Evolutionary conservation across 1,140 invertebrate genomes (phyloP).

Genomic region (Trissolcus basalis): DNA sequence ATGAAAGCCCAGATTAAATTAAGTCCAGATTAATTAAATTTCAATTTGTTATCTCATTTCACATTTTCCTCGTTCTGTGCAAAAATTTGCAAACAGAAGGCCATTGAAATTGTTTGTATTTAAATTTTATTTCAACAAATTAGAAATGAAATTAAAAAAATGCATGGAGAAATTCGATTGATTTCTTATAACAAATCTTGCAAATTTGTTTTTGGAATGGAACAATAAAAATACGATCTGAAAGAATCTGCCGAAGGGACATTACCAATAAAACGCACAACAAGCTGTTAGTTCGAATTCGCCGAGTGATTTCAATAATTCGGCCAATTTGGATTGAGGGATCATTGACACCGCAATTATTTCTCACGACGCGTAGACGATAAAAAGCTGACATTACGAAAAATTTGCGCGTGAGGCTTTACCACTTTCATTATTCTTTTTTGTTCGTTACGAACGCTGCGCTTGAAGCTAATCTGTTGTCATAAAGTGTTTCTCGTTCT

Average conservation of each 20-base stretch:
- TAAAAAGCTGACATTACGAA: slow-evolving; percentile 44
- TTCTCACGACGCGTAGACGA: slow-evolving; percentile 45
- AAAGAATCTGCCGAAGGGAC: slow-evolving; percentile 4
- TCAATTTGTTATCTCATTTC: too few relatives aligned
- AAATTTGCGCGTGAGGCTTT: slow-evolving; percentile 26
- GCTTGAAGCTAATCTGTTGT: slow-evolving; percentile 36
- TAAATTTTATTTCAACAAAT: too few relatives aligned
- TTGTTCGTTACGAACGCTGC: slow-evolving; percentile 22
- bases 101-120: too few relatives aligned
- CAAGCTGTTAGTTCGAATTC: slow-evolving; percentile 10
- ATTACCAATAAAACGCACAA: slow-evolving; percentile 10
- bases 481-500: slow-evolving; percentile 13
- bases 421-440: slow-evolving; percentile 25
- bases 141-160: not conserved
- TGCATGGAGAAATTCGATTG: not conserved
- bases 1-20: too few relatives aligned
- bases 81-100: too few relatives aligned
- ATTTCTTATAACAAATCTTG: not conserved
- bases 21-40: too few relatives aligned
- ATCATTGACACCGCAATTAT: slow-evolving; percentile 50
- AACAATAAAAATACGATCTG: not conserved
- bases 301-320: slow-evolving; percentile 43
- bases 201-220: not conserved
- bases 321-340: slow-evolving; percentile 29
- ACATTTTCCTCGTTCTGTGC: too few relatives aligned